Evolutionary conservation across 2,113 vertebrate species (phyloP).

Genomic region (Trematomus loennbergii): DNA sequence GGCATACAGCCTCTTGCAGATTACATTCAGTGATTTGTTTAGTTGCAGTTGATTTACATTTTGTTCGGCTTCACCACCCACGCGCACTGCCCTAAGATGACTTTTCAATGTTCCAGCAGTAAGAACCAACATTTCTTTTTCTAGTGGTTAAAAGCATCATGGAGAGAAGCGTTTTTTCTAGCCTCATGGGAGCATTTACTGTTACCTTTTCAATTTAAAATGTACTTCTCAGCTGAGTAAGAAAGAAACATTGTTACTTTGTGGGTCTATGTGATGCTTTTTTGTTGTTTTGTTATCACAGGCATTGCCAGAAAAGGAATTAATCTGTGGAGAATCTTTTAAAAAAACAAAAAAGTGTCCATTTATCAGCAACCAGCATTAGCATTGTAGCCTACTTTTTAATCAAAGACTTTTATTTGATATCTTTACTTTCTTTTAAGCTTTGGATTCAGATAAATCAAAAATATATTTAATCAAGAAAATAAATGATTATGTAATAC

Average conservation of each 20-base stretch:
- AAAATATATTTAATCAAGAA: no score
- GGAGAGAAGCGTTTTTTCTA: not conserved
- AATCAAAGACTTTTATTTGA: no score
- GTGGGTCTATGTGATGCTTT: not conserved
- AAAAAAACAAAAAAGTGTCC: no score
- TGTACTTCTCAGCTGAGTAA: not conserved
- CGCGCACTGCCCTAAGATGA: constrained; percentile 1
- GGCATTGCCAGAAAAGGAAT: not conserved
- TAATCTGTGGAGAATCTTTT: no score
- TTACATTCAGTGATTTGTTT: not conserved
- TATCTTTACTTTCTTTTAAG: no score
- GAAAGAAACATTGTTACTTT: not conserved
- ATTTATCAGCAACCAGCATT: no score
- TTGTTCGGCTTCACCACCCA: constrained; percentile 34
- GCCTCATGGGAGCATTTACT: not conserved
- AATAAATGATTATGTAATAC: no score
- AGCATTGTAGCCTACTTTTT: no score
- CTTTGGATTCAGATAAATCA: no score
- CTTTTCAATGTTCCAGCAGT: constrained; percentile 5
- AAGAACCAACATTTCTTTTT: not conserved
- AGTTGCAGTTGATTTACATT: constrained; percentile 5
- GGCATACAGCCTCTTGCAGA: not conserved
- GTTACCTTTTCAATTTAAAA: not conserved
- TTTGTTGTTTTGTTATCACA: no score
- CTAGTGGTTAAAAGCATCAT: not conserved